A percentile compares a stretch with the other conserved stretches of the same genome.
Conservation (phyloP, 1,140 invertebrate species). For the Rhyacophila brunnea region DNA sequence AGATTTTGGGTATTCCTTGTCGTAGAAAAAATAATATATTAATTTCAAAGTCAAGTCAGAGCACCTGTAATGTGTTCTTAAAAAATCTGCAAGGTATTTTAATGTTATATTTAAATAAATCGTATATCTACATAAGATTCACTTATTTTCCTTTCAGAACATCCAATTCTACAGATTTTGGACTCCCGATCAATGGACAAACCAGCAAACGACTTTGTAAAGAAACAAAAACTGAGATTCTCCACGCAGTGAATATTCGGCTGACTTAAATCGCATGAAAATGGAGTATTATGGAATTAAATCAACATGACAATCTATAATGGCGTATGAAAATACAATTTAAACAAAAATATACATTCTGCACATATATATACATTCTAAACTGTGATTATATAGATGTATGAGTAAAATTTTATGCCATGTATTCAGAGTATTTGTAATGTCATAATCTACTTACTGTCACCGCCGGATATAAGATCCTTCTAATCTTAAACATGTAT, state of each 20-base stretch:
- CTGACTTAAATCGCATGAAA: no score
- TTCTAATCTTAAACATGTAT: no score
- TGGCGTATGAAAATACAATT: neutral
- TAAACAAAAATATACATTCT: neutral
- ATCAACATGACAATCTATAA: neutral
- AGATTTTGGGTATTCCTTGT: neutral
- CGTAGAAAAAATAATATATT: neutral
- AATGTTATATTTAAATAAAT: slow-evolving; percentile 2
- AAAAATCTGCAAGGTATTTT: neutral
- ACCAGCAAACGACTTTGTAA: slow-evolving; percentile 84
- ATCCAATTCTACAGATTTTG: slow-evolving; percentile 81
- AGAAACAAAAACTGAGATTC: slow-evolving; percentile 74
- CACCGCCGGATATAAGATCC: no score
- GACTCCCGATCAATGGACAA: slow-evolving; percentile 82
- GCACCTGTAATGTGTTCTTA: neutral
- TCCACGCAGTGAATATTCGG: slow-evolving; percentile 40
- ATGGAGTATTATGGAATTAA: neutral
- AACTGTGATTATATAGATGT: neutral
- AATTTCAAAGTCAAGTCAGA: neutral
- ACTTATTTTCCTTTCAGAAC: slow-evolving; percentile 56
- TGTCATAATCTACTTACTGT: no score
- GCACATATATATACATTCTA: neutral
- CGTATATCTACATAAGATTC: neutral
- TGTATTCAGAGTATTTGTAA: no score
- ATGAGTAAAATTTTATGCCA: no score